phyloP scores from a whole-genome alignment of 2,888 invertebrate genomes.

The Hydraecia micacea region DNA sequence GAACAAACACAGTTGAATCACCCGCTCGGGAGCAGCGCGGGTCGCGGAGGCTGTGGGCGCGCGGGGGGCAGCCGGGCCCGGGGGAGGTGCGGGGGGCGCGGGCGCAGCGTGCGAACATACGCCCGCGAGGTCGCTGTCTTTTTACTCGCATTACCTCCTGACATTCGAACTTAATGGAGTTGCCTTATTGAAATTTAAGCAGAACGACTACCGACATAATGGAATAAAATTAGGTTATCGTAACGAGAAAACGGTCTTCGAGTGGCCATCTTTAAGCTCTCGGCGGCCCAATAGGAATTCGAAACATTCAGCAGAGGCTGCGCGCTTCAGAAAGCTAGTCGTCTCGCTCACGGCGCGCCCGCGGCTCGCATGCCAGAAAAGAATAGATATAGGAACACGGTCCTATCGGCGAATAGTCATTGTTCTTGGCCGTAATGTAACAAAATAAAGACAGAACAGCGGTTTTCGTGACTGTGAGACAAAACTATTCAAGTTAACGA shows the following conservation, averaged over 20 bases:
- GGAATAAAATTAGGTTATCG: constrained; percentile 89
- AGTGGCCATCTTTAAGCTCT: constrained; percentile 89
- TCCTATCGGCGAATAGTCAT: constrained; percentile 87
- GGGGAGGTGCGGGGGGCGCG: constrained; percentile 47
- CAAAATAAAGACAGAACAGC: constrained; percentile 90
- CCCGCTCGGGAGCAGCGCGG: constrained; percentile 65
- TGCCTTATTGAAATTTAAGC: constrained; percentile 88
- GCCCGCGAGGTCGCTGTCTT: constrained; percentile 85
- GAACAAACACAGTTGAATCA: constrained; percentile 86
- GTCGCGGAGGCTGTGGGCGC: constrained; percentile 52
- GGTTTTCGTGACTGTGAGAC: constrained; percentile 89
- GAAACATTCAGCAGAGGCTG: constrained; percentile 81
- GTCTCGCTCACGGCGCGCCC: constrained; percentile 77
- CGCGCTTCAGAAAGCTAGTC: constrained; percentile 70
- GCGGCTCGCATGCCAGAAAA: constrained; percentile 73
- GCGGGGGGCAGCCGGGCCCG: constrained; percentile 37
- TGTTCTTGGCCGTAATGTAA: constrained; percentile 90
- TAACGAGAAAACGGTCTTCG: constrained; percentile 87
- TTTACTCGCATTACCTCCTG: constrained; percentile 87
- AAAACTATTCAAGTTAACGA: constrained; percentile 74
- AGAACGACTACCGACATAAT: constrained; percentile 85
- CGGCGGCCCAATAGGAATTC: constrained; percentile 87
- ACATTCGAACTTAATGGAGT: constrained; percentile 88
- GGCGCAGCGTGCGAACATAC: constrained; percentile 79
- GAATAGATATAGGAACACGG: constrained; percentile 82